Evolutionary conservation across 64 coral and sea anemone species (phyloP), one percentile per base, ranked within the genome.

Genomic region (Astreopora myriophthalma): DNA sequence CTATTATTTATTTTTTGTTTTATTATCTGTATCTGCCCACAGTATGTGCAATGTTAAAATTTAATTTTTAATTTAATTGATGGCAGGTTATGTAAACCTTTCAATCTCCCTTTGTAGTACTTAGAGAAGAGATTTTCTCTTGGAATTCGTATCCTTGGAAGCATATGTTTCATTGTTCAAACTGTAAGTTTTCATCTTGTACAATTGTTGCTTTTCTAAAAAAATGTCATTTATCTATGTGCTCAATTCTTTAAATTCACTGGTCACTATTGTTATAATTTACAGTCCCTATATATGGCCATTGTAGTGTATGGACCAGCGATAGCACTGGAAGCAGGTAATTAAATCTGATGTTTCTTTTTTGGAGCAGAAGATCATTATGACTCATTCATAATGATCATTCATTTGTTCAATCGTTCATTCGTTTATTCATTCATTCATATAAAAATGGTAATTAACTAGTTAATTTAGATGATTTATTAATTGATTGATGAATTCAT

Each of bases 251-350:
- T 7, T 12, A 20, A 58, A n/a, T 27, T 36, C 19, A 14, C 17
- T n/a, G 14, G 16, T 81, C 0, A 35, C 6, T n/a, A n/a, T n/a
- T n/a, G n/a, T n/a, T n/a, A n/a, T n/a, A n/a, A 42, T 30, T 76
- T 92, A 57, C 71, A 96, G 95, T 96, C 87, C 76, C 87, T 96
- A 0, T 96, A 96, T 64, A 96, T 96, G 95, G 95, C 95, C 29
- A 96, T 96, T 80, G 95, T 96, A 12, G 85, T 87, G 48, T 96
- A 96, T 90, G 95, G 95, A 1, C 95, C 95, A 34, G 89, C 95
- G 20, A 67, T 96, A 64, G 95, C 95, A 29, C 29, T 96, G 42
- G 91, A 96, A 88, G 91, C 91, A 87, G 95, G 95, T 96, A 81
- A 83, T 23, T 64, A 0, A 64, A n/a, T 24, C 1, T 0, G 12